Evolutionary conservation across 2,888 invertebrate genomes (phyloP).

Genomic region (Notodonta ziczac): DNA sequence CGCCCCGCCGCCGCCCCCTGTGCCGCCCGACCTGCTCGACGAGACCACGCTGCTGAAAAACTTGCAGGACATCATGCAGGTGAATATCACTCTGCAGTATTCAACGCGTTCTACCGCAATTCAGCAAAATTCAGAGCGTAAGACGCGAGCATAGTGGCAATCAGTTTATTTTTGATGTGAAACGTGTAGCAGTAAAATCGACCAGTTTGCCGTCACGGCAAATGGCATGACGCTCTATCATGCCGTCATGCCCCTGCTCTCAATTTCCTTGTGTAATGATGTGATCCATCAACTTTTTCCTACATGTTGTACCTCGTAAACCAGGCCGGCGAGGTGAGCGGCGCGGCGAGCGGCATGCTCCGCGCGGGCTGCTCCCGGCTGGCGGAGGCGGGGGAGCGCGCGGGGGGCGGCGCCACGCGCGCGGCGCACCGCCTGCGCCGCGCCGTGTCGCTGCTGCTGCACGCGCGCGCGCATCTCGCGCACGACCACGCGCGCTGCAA

Average conservation of each 20-base stretch:
- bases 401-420: slow-evolving; percentile 72
- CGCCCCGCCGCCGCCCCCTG: slow-evolving; percentile 85
- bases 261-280: too few species aligned
- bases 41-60: slow-evolving; percentile 90
- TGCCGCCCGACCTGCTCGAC: slow-evolving; percentile 72
- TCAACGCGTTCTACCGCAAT: too few species aligned
- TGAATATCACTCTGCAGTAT: slow-evolving; percentile 21
- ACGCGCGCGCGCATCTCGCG: slow-evolving; percentile 71
- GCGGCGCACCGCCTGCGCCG: slow-evolving; percentile 74
- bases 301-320: neutral
- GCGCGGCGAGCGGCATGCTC: slow-evolving; percentile 57
- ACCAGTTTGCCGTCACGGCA: too few species aligned
- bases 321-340: slow-evolving; percentile 61
- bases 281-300: too few species aligned
- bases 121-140: too few species aligned
- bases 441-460: slow-evolving; percentile 70
- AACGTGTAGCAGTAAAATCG: too few species aligned
- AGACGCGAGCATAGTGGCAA: too few species aligned
- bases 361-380: slow-evolving; percentile 65
- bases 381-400: slow-evolving; percentile 67
- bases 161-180: too few species aligned
- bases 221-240: too few species aligned
- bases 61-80: slow-evolving; percentile 92
- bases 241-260: too few species aligned
- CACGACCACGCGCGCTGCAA: slow-evolving; percentile 75